Conservation (phyloP, 2,113 vertebrate species). For the Saguinus midas region DNA sequence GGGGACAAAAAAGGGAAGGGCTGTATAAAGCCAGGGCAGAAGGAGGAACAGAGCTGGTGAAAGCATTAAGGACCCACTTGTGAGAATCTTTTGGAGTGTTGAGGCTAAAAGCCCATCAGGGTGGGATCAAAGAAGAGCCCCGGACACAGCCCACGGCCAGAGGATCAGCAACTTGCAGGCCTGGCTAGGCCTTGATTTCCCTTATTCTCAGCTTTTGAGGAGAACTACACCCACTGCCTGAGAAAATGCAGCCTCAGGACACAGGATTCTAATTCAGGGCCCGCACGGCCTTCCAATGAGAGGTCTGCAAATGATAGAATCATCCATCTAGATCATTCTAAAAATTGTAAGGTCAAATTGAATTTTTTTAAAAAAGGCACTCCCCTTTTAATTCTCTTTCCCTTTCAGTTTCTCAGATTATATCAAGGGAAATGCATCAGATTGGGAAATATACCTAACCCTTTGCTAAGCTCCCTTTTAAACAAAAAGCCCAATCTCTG, state of each 20-base stretch:
- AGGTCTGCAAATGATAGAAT: not conserved
- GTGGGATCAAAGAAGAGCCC: not conserved
- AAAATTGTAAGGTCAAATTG: not conserved
- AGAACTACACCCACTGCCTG: rapidly evolving
- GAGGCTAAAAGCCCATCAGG: not conserved
- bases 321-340: not conserved
- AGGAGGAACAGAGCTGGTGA: not conserved
- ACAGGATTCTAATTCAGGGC: rapidly evolving
- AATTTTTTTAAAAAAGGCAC: not conserved
- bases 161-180: not conserved
- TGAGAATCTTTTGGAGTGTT: not conserved
- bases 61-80: not conserved
- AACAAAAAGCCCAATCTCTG: not conserved
- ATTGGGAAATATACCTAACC: too few species aligned
- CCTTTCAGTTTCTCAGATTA: not conserved
- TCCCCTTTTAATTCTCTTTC: not conserved
- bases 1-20: not conserved
- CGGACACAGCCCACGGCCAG: not conserved
- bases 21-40: rapidly evolving
- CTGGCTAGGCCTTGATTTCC: not conserved
- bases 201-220: not conserved
- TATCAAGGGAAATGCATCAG: not conserved
- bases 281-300: not conserved
- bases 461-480: not conserved
- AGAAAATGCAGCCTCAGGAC: not conserved